Conservation (phyloP, 2,113 vertebrate species). For the Perccottus glenii region DNA sequence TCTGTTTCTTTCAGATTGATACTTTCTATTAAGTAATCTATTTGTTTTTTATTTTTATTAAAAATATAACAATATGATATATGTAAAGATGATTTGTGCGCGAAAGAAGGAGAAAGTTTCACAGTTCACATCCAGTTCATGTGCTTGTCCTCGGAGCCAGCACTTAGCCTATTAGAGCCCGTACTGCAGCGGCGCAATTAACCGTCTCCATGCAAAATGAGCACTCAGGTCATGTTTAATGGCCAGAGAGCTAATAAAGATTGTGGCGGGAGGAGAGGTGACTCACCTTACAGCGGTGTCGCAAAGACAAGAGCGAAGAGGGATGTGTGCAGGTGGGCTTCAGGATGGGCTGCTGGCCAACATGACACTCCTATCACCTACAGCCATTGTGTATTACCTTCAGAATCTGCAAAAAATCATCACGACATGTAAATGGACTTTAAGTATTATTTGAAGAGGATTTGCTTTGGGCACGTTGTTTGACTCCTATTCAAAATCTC, state of each 20-base stretch:
- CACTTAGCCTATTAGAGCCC: conserved; percentile 69
- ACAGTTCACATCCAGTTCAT: conserved; percentile 59
- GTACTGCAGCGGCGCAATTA: conserved; percentile 67
- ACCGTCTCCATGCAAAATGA: conserved; percentile 74
- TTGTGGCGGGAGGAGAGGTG: conserved; percentile 59
- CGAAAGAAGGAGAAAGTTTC: conserved; percentile 52
- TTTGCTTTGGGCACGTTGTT: too few species aligned
- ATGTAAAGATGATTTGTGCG: conserved; percentile 37
- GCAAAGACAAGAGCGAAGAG: conserved; percentile 31
- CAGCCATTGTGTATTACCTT: conserved; percentile 2
- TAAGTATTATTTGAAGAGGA: too few species aligned
- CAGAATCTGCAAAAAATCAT: too few species aligned
- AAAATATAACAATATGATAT: conserved; percentile 34
- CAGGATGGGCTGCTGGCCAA: conserved; percentile 32
- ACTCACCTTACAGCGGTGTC: conserved; percentile 31
- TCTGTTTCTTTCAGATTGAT: too few species aligned
- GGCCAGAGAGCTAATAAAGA: conserved; percentile 72
- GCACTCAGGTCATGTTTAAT: conserved; percentile 76
- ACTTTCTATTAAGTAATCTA: background rate
- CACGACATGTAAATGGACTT: too few species aligned
- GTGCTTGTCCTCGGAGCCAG: conserved; percentile 53
- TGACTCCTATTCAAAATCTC: too few species aligned
- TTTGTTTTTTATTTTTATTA: background rate
- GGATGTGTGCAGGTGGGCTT: background rate
- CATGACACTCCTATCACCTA: conserved; percentile 32